A percentile compares a stretch with the other conserved stretches of the same genome.
Conservation (phyloP, 2,888 invertebrate species). For the Cactoblastis cactorum region DNA sequence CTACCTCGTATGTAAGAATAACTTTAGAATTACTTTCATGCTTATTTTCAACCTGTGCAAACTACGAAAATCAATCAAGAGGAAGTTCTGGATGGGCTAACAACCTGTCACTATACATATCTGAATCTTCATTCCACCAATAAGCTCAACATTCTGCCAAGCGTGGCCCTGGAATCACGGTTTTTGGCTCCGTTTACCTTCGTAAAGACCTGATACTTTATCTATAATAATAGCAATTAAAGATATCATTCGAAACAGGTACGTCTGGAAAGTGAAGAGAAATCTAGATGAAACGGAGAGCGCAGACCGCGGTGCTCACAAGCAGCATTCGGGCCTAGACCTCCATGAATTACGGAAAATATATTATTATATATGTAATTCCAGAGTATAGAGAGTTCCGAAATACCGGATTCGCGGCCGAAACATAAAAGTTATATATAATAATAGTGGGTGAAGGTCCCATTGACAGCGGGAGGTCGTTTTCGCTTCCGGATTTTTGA, state of each 20-base stretch:
- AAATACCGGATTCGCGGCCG: conserved; percentile 74
- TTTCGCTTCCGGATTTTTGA: conserved; percentile 61
- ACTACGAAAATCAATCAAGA: no score
- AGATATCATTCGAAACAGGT: neutral
- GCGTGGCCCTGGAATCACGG: no score
- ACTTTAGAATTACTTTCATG: no score
- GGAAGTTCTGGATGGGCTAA: no score
- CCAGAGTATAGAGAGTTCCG: conserved; percentile 70
- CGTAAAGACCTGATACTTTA: no score
- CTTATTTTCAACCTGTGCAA: no score
- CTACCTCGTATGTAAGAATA: no score
- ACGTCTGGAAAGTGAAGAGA: conserved; percentile 9
- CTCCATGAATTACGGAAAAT: conserved; percentile 75
- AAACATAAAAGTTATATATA: conserved; percentile 43
- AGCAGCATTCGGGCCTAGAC: conserved; percentile 70
- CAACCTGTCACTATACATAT: no score
- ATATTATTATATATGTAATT: conserved; percentile 78
- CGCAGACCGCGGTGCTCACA: conserved; percentile 20
- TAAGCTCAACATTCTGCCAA: no score
- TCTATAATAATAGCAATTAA: no score
- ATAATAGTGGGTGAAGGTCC: conserved; percentile 72
- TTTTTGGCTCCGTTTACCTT: no score
- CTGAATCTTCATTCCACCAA: no score
- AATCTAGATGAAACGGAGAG: conserved; percentile 9
- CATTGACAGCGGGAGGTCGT: conserved; percentile 65